A percentile compares a stretch with the other conserved stretches of the same genome.
phyloP scores from a whole-genome alignment of 2,797 vertebrate species.

The Acrossocheilus fasciatus region DNA sequence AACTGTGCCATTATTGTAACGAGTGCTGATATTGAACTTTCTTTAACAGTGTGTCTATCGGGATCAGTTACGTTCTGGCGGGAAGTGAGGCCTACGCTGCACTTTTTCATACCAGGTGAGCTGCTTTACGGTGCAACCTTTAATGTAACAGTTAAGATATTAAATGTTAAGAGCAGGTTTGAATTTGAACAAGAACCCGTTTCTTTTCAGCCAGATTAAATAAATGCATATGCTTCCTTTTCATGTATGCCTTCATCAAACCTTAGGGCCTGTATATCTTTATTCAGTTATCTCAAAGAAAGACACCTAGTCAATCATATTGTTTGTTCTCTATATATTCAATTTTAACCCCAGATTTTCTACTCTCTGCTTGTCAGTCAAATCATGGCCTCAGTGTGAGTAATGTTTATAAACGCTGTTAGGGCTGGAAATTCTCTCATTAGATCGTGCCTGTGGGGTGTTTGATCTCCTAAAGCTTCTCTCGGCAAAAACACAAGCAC shows the following conservation, averaged over 20 bases:
- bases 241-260: background rate
- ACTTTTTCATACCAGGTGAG: conserved; percentile 75
- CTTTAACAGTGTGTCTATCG: conserved; percentile 74
- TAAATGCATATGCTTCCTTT: background rate
- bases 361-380: conserved; percentile 33
- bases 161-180: background rate
- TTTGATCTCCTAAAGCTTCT: conserved; percentile 39
- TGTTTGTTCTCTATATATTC: conserved; percentile 43
- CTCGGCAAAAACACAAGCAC: conserved; percentile 26
- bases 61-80: conserved; percentile 77
- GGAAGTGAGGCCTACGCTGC: conserved; percentile 77
- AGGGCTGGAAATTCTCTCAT: conserved; percentile 52
- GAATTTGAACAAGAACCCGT: background rate
- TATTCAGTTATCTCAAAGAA: conserved; percentile 13
- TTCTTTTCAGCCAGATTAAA: background rate
- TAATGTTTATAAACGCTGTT: conserved; percentile 35
- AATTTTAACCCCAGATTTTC: conserved; percentile 30
- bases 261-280: background rate
- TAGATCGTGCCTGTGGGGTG: conserved; percentile 56
- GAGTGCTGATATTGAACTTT: conserved; percentile 29
- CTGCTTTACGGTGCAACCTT: conserved; percentile 2
- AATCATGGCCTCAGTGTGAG: conserved; percentile 9
- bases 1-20: background rate
- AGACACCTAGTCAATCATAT: conserved; percentile 21
- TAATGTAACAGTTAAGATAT: background rate